phyloP scores from a whole-genome alignment of 2,113 vertebrate genomes.

The Zeus faber region DNA sequence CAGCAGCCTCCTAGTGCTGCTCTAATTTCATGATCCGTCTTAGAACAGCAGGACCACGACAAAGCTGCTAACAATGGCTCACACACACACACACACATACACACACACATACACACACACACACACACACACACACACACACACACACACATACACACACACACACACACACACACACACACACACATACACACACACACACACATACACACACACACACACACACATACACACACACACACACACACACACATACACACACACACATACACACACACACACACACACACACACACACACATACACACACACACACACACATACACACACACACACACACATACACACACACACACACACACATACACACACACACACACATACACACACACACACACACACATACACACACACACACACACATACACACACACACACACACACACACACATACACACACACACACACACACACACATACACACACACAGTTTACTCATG shows the following conservation, averaged over 20 bases:
- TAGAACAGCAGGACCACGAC: slow-evolving; percentile 39
- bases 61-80: slow-evolving; percentile 57
- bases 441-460: neutral
- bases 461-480: slow-evolving; percentile 31
- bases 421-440: neutral
- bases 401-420: slow-evolving; percentile 9
- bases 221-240: neutral
- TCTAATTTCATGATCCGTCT: slow-evolving; percentile 59
- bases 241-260: slow-evolving; percentile 17
- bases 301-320: neutral
- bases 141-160: neutral
- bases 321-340: neutral
- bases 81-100: slow-evolving; percentile 13
- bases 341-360: slow-evolving; percentile 37
- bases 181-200: slow-evolving; percentile 14
- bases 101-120: slow-evolving; percentile 8
- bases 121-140: neutral
- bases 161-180: slow-evolving; percentile 31
- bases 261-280: slow-evolving; percentile 26
- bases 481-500: slow-evolving; percentile 34
- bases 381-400: slow-evolving; percentile 12
- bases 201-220: neutral
- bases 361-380: slow-evolving; percentile 15
- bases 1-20: slow-evolving; percentile 8
- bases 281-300: slow-evolving; percentile 3